A percentile compares a stretch with the other conserved stretches of the same genome.
Conservation (phyloP, 2,113 vertebrate genomes). For the Alaudala cheleensis region DNA sequence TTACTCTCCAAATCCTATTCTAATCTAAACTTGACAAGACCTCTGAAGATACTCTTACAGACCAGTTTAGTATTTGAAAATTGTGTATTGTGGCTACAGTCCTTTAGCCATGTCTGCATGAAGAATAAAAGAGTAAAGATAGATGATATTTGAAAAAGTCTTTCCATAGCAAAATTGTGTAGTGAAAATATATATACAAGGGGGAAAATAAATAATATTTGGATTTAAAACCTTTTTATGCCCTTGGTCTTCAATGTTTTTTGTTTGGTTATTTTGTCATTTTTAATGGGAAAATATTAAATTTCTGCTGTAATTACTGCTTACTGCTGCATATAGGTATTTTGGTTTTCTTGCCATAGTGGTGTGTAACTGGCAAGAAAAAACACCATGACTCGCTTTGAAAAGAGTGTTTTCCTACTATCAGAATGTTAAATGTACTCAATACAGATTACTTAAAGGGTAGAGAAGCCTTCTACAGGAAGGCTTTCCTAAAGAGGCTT, state of each 20-base stretch:
- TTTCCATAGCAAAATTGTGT: background rate
- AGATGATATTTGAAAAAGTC: background rate
- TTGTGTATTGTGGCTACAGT: background rate
- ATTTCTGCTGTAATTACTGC: background rate
- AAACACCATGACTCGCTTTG: accelerated
- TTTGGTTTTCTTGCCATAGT: background rate
- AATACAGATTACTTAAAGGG: background rate
- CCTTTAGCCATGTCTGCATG: background rate
- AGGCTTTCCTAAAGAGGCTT: no score
- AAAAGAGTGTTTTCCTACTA: background rate
- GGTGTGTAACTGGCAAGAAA: background rate
- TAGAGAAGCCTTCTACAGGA: no score
- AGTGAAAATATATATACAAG: background rate
- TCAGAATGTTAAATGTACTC: background rate
- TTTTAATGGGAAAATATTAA: background rate
- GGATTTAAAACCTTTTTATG: background rate
- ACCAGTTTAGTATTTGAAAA: background rate
- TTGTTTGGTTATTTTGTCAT: no score
- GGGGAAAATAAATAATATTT: background rate
- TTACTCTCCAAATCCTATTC: background rate
- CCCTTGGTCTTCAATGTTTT: accelerated
- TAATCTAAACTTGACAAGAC: background rate
- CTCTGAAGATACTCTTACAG: background rate
- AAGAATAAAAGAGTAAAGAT: background rate
- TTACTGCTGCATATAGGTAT: accelerated